Percentiles rank a stretch among this genome's conserved stretches.
Evolutionary conservation across 1,140 invertebrate species (phyloP).

Genomic region (Ostrea denselamellosa): DNA sequence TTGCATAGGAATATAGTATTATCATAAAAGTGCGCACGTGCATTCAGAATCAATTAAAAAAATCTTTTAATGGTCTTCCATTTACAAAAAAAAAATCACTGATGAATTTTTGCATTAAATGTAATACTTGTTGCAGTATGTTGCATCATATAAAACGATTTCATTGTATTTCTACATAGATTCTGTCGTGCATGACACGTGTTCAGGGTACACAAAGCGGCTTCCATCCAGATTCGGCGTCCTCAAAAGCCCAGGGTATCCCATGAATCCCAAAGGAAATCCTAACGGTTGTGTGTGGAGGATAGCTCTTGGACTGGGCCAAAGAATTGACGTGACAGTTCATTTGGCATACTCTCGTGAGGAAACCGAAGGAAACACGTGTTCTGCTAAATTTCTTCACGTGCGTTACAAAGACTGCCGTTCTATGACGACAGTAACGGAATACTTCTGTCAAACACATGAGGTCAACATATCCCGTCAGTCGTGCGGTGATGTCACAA

Average conservation of each 20-base stretch:
- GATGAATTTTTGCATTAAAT: too few species aligned
- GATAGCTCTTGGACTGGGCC: slow-evolving; percentile 41
- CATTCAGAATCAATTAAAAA: too few species aligned
- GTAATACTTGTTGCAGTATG: too few species aligned
- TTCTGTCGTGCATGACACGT: slow-evolving; percentile 40
- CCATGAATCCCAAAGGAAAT: slow-evolving; percentile 51
- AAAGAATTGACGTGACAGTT: slow-evolving; percentile 44
- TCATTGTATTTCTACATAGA: slow-evolving; percentile 15
- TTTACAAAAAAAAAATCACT: too few species aligned
- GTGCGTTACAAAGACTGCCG: slow-evolving; percentile 49
- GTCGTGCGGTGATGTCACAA: slow-evolving; percentile 51
- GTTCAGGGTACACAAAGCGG: slow-evolving; percentile 42
- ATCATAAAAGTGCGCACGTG: too few species aligned
- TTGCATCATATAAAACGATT: too few species aligned
- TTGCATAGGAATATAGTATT: too few species aligned
- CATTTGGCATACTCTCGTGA: slow-evolving; percentile 50
- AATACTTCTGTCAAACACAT: slow-evolving; percentile 41
- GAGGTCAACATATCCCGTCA: slow-evolving; percentile 45
- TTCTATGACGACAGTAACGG: not conserved
- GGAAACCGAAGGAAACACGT: slow-evolving; percentile 2
- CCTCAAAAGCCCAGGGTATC: slow-evolving; percentile 54
- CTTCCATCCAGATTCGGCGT: slow-evolving; percentile 51
- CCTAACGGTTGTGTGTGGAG: slow-evolving; percentile 51
- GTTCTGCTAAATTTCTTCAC: slow-evolving; percentile 46
- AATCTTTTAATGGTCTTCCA: too few species aligned